phyloP scores from a whole-genome alignment of 2,113 vertebrate species.

The Uropsilus gracilis region DNA sequence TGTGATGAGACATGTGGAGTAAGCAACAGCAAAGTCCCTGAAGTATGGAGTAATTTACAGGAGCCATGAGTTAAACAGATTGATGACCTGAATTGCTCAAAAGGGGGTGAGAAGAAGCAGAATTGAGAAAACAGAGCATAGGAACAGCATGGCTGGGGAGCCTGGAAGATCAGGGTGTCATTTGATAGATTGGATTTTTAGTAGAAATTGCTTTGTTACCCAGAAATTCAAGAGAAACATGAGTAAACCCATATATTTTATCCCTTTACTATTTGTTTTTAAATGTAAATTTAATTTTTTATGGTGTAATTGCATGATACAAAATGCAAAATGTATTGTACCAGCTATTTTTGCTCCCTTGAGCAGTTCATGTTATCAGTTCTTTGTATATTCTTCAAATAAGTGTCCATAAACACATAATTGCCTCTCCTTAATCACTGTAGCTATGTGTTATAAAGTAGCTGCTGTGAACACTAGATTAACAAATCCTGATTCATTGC shows the following conservation, averaged over 20 bases:
- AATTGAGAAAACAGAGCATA: not conserved
- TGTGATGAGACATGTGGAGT: not conserved
- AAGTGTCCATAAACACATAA: too few relatives aligned
- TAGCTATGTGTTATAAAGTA: not conserved
- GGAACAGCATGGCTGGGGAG: not conserved
- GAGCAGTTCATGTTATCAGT: not conserved
- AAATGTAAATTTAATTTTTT: not conserved
- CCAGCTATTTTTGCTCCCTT: not conserved
- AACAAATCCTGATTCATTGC: not conserved
- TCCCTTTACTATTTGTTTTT: not conserved
- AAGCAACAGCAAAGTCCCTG: not conserved
- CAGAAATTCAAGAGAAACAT: not conserved
- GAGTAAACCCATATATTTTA: not conserved
- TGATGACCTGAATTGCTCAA: fast-evolving
- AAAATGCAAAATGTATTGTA: not conserved
- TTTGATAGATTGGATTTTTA: not conserved
- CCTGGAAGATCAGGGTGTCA: not conserved
- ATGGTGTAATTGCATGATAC: not conserved
- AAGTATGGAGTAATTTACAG: not conserved
- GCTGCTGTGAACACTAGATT: not conserved
- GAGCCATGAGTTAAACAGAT: too few relatives aligned
- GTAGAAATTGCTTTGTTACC: not conserved
- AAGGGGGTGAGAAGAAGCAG: not conserved
- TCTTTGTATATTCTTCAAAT: not conserved
- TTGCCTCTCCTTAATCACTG: not conserved